These are phyloP conservation scores for Pelochelys cantorii DNA, from an alignment of 2,797 vertebrate genomes.

Conservation along the genomic window DNA sequence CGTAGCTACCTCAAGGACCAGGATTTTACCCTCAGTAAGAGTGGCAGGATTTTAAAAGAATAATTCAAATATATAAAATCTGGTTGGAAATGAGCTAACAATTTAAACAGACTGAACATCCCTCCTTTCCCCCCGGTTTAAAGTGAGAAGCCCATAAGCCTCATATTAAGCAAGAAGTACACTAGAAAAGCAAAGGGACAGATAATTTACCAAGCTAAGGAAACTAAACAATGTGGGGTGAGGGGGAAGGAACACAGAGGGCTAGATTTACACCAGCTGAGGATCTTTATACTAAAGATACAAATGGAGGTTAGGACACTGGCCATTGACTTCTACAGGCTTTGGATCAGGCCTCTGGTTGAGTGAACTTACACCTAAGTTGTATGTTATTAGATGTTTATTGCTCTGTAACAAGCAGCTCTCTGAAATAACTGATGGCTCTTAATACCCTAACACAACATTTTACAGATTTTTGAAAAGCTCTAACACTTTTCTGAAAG, in stretches of 20 bases:
- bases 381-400: not conserved
- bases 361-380: not conserved
- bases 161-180: no score
- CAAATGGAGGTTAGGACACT: not conserved
- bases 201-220: no score
- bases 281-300: no score
- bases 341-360: not conserved
- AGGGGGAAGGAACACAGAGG: not conserved
- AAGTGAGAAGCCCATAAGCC: no score
- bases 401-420: not conserved
- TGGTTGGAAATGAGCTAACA: no score
- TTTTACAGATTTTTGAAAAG: not conserved
- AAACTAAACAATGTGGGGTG: not conserved
- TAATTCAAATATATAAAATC: not conserved
- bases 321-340: not conserved
- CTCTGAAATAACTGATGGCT: not conserved
- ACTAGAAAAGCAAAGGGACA: no score
- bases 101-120: no score
- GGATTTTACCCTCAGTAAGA: not conserved
- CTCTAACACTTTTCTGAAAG: not conserved
- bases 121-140: no score
- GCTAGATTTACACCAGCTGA: not conserved
- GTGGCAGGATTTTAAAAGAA: not conserved
- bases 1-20: not conserved
- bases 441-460: not conserved